Conservation (phyloP, 2,888 invertebrate species). For the Nymphalis polychloros region DNA sequence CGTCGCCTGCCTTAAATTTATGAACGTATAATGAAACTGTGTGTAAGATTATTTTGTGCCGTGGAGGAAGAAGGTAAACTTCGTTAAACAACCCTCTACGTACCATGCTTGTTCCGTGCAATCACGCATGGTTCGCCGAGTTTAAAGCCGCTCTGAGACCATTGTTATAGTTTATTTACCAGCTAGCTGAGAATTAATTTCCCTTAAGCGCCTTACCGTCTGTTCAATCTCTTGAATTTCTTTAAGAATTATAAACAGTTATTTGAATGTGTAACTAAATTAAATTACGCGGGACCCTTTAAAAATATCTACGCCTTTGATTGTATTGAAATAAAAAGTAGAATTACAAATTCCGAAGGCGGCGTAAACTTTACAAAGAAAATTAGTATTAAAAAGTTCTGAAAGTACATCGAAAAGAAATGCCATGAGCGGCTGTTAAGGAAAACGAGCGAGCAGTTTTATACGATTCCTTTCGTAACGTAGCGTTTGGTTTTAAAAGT, state of each 20-base stretch:
- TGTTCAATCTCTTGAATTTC: background rate
- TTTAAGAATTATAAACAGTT: background rate
- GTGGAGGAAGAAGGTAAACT: constrained; percentile 19
- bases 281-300: background rate
- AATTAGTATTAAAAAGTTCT: constrained; percentile 29
- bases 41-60: constrained; percentile 25
- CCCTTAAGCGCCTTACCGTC: constrained; percentile 3
- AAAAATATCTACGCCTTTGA: constrained; percentile 20
- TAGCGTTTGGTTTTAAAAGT: background rate
- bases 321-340: constrained; percentile 35
- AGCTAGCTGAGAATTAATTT: constrained; percentile 20
- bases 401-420: constrained; percentile 31
- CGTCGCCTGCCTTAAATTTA: constrained; percentile 33
- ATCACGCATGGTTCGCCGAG: constrained; percentile 26
- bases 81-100: constrained; percentile 23
- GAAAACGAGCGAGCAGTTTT: constrained; percentile 20
- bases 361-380: constrained; percentile 33
- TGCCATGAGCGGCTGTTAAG: constrained; percentile 24
- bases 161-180: constrained; percentile 27
- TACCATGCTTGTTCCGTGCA: constrained; percentile 17
- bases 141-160: constrained; percentile 19
- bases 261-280: background rate
- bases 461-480: constrained; percentile 13
- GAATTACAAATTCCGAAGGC: constrained; percentile 32
- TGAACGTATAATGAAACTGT: constrained; percentile 32